phyloP scores from a whole-genome alignment of 2,888 invertebrate species.

The Archips xylosteana region DNA sequence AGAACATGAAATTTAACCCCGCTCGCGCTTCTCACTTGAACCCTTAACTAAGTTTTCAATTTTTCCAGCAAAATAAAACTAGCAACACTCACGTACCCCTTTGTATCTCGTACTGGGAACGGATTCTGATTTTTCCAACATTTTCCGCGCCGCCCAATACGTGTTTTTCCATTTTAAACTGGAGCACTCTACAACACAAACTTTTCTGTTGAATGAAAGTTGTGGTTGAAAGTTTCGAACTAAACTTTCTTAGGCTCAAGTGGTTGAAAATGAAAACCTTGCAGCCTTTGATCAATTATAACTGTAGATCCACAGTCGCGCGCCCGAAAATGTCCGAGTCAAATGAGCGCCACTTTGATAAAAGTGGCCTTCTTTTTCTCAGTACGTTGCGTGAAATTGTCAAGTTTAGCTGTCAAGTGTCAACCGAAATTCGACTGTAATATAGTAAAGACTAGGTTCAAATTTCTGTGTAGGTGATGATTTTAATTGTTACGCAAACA shows the following conservation, averaged over 20 bases:
- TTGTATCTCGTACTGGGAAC: constrained; percentile 33
- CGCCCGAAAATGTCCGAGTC: too few relatives aligned
- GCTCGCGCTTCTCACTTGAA: neutral
- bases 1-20: neutral
- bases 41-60: constrained; percentile 12
- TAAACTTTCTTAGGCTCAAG: neutral
- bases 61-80: constrained; percentile 26
- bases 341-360: too few relatives aligned
- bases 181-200: neutral
- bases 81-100: constrained; percentile 34
- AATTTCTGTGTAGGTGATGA: too few relatives aligned
- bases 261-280: neutral
- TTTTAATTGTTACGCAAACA: too few relatives aligned
- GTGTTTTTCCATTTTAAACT: constrained; percentile 10
- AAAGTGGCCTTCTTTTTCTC: too few relatives aligned
- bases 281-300: too few relatives aligned
- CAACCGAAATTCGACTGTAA: too few relatives aligned
- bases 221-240: neutral
- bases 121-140: constrained; percentile 34
- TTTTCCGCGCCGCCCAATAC: constrained; percentile 14
- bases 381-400: too few relatives aligned
- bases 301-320: too few relatives aligned
- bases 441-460: too few relatives aligned
- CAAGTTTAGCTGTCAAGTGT: too few relatives aligned
- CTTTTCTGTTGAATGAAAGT: neutral